Conservation (phyloP, 2,113 vertebrate species). For the Porphyrio hochstetteri region DNA sequence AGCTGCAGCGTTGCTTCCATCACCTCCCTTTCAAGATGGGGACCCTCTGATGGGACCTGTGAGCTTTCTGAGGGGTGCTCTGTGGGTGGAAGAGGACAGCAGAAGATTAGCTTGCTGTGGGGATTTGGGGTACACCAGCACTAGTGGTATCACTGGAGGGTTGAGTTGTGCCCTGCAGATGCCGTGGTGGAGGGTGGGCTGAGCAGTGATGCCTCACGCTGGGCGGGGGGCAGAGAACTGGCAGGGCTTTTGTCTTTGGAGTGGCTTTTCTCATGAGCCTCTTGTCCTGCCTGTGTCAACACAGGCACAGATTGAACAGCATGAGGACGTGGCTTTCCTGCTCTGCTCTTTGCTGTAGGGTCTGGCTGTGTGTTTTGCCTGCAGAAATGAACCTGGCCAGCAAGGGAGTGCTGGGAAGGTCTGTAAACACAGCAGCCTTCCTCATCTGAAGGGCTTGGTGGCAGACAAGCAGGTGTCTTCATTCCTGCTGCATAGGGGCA, state of each 20-base stretch:
- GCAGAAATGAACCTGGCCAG: background rate
- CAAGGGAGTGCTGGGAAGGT: no score
- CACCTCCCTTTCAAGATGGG: no score
- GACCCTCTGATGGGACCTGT: background rate
- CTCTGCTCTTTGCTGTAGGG: background rate
- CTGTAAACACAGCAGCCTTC: accelerated
- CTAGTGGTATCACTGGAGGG: background rate
- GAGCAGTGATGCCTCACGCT: background rate
- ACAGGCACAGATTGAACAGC: background rate
- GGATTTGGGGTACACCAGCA: accelerated
- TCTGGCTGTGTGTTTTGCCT: background rate
- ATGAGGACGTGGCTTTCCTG: accelerated
- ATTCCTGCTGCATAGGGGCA: background rate
- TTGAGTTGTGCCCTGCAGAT: background rate
- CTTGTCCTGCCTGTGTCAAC: background rate
- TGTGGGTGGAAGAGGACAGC: background rate
- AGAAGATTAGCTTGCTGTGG: background rate
- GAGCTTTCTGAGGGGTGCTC: background rate
- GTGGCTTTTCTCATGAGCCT: background rate
- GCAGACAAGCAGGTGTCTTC: background rate
- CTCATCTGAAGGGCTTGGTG: background rate
- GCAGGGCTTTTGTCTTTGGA: background rate
- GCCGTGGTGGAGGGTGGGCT: accelerated
- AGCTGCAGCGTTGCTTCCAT: background rate
- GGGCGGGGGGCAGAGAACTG: background rate